These are phyloP conservation scores for Merodon equestris DNA, from an alignment of 2,888 invertebrate genomes.

Conservation along the genomic window DNA sequence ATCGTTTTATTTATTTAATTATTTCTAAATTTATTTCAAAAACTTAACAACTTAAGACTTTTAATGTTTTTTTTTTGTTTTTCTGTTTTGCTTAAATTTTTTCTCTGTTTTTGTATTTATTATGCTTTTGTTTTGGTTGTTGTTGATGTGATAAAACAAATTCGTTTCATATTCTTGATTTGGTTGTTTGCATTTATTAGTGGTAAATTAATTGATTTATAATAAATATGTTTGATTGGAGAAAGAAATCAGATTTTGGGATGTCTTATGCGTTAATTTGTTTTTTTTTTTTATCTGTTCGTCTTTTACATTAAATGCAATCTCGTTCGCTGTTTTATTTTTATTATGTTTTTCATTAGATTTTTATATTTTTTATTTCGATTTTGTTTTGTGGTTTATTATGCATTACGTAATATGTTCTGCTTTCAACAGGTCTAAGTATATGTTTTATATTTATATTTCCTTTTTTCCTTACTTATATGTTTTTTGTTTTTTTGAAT, in stretches of 20 bases:
- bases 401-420: conserved; percentile 59
- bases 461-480: conserved; percentile 46
- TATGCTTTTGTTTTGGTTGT: conserved; percentile 22
- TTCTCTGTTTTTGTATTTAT: conserved; percentile 13
- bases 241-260: conserved; percentile 41
- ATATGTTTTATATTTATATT: conserved; percentile 65
- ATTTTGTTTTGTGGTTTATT: conserved; percentile 41
- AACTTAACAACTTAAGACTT: conserved; percentile 65
- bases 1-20: conserved; percentile 26
- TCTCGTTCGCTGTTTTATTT: conserved; percentile 26
- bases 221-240: conserved; percentile 50
- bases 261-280: conserved; percentile 8
- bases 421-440: conserved; percentile 66
- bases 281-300: conserved; percentile 23
- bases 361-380: too few species aligned
- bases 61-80: conserved; percentile 32
- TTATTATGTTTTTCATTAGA: too few species aligned
- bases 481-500: conserved; percentile 51
- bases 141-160: conserved; percentile 62
- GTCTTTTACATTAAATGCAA: conserved; percentile 34
- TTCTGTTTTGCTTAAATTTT: conserved; percentile 16
- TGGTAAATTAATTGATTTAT: conserved; percentile 42
- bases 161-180: conserved; percentile 45
- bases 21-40: conserved; percentile 59
- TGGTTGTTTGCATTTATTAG: conserved; percentile 23